A percentile compares a stretch with the other conserved stretches of the same genome.
Evolutionary conservation across 2,113 vertebrate genomes (phyloP).

Genomic region (Psittacula cyanocephala): DNA sequence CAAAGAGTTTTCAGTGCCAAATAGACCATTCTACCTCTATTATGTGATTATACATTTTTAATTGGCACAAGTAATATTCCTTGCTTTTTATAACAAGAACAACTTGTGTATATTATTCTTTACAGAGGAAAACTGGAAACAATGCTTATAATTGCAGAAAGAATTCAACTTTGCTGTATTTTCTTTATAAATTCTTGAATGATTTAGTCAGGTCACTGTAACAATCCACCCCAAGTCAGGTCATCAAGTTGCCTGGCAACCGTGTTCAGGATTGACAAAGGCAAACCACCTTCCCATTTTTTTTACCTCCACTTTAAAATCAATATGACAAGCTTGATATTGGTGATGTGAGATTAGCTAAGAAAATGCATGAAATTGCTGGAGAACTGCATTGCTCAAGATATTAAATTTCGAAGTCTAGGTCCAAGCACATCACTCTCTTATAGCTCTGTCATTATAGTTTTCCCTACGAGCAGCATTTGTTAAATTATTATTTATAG

Average conservation of each 20-base stretch:
- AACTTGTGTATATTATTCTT: neutral
- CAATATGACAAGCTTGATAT: conserved; percentile 84
- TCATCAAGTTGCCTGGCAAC: conserved; percentile 87
- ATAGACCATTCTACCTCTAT: neutral
- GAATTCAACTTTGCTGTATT: neutral
- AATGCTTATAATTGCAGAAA: conserved; percentile 8
- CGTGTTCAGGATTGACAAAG: conserved; percentile 78
- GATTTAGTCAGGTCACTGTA: conserved; percentile 63
- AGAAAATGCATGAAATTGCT: conserved; percentile 74
- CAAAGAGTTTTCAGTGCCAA: neutral
- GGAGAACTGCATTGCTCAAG: conserved; percentile 69
- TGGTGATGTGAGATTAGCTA: conserved; percentile 83
- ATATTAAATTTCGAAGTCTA: neutral
- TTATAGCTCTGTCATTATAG: conserved; percentile 14
- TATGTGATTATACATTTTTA: neutral
- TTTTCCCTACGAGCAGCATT: neutral
- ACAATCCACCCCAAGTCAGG: conserved; percentile 64
- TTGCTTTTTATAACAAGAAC: neutral
- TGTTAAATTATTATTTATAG: conserved; percentile 44
- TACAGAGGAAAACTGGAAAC: neutral
- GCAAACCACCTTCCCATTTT: conserved; percentile 79
- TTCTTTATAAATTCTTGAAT: conserved; percentile 60
- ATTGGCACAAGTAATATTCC: neutral
- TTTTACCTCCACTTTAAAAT: conserved; percentile 73
- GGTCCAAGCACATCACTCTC: neutral